phyloP scores from a whole-genome alignment of 2,888 invertebrate species.

The Pyrrhosoma nymphula region DNA sequence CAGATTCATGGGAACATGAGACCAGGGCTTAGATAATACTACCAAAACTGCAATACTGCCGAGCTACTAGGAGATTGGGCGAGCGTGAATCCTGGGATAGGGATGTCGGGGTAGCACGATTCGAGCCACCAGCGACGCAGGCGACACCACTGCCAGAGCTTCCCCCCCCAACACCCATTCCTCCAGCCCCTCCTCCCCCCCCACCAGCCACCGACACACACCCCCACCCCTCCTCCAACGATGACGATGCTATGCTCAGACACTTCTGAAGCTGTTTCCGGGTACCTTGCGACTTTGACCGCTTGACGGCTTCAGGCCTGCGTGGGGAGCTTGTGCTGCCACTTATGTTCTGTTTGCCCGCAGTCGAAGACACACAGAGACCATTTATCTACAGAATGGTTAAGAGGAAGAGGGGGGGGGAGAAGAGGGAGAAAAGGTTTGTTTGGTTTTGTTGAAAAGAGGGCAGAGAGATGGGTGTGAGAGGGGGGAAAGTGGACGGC shows the following conservation, averaged over 20 bases:
- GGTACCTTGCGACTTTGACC: constrained; percentile 97
- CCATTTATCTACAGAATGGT: constrained; percentile 86
- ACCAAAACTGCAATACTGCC: constrained; percentile 97
- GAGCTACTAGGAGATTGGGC: constrained; percentile 86
- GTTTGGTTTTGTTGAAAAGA: constrained; percentile 16
- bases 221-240: constrained; percentile 78
- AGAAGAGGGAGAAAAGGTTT: background rate
- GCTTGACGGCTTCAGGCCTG: constrained; percentile 85
- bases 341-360: constrained; percentile 76
- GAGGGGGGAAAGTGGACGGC: constrained; percentile 61
- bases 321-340: constrained; percentile 73
- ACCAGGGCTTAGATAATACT: constrained; percentile 74
- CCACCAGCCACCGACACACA: constrained; percentile 58
- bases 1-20: constrained; percentile 62
- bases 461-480: constrained; percentile 47
- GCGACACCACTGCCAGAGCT: constrained; percentile 67
- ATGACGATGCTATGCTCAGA: constrained; percentile 92
- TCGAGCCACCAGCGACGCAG: constrained; percentile 63
- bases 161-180: constrained; percentile 66
- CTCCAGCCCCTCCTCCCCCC: constrained; percentile 61
- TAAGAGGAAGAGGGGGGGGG: background rate
- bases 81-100: constrained; percentile 79
- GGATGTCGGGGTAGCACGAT: constrained; percentile 77
- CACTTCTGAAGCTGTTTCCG: constrained; percentile 91
- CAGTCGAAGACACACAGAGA: constrained; percentile 85